phyloP scores from a whole-genome alignment of 2,797 vertebrate genomes.

The Ctenopoma multispine region DNA sequence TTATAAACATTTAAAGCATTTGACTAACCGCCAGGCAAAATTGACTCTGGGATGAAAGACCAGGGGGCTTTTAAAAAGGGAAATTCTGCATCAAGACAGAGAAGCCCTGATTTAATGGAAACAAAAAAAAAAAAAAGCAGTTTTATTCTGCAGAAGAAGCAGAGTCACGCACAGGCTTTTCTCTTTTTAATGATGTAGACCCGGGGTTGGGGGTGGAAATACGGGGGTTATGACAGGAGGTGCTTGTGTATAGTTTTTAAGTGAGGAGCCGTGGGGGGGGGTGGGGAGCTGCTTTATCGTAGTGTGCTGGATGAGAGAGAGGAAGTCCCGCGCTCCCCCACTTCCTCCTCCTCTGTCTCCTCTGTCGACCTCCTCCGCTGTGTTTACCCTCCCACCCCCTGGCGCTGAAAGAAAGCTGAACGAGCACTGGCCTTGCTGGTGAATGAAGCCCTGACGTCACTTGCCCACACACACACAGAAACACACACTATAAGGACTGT shows the following conservation, averaged over 20 bases:
- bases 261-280: constrained; percentile 1
- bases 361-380: constrained; percentile 30
- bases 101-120: constrained; percentile 63
- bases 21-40: constrained; percentile 71
- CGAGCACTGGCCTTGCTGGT: constrained; percentile 65
- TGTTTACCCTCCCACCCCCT: constrained; percentile 35
- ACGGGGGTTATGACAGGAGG: constrained; percentile 38
- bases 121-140: constrained; percentile 20
- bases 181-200: constrained; percentile 54
- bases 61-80: constrained; percentile 63
- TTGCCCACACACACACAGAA: constrained; percentile 42
- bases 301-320: constrained; percentile 52
- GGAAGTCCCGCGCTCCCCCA: constrained; percentile 45
- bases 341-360: constrained; percentile 34
- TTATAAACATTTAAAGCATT: constrained; percentile 78
- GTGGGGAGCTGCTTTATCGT: constrained; percentile 5
- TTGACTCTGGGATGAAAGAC: constrained; percentile 71
- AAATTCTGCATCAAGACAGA: constrained; percentile 60
- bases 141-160: constrained; percentile 49
- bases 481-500: constrained; percentile 59
- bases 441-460: constrained; percentile 75
- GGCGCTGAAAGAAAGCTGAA: constrained; percentile 58
- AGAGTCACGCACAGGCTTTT: constrained; percentile 55
- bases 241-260: constrained; percentile 53
- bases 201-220: constrained; percentile 9